Percentiles rank a stretch among this genome's conserved stretches.
These are phyloP conservation scores for Monomorium pharaonis DNA, from an alignment of 1,140 invertebrate species.

Conservation along the genomic window DNA sequence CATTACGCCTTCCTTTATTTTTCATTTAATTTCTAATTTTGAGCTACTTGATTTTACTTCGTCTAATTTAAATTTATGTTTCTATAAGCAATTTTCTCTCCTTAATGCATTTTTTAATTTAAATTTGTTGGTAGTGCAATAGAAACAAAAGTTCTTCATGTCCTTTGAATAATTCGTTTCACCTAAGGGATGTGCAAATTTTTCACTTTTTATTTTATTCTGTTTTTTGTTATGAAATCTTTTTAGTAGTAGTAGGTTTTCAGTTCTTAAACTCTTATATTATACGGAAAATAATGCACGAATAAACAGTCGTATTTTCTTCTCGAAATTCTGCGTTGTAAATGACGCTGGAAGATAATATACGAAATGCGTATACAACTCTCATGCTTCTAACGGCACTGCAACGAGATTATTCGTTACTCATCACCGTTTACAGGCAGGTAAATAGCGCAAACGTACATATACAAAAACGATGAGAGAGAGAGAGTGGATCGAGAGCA, in stretches of 20 bases:
- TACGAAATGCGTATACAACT: background rate
- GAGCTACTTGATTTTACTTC: background rate
- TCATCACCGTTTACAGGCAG: background rate
- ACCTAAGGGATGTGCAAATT: background rate
- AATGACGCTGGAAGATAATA: background rate
- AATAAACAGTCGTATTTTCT: background rate
- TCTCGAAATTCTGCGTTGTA: background rate
- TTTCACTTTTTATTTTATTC: background rate
- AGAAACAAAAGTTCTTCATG: background rate
- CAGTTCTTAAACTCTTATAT: background rate
- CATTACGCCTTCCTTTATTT: background rate
- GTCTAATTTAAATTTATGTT: background rate
- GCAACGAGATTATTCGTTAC: conserved; percentile 23
- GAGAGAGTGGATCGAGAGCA: conserved; percentile 11
- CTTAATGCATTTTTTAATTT: background rate
- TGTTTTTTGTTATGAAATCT: background rate
- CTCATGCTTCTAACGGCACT: conserved; percentile 32
- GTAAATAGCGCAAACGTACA: conserved; percentile 33
- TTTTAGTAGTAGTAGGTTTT: background rate
- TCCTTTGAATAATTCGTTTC: background rate
- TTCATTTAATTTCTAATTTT: background rate
- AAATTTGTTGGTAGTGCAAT: background rate
- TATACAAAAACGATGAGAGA: conserved; percentile 24
- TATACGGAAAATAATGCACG: background rate
- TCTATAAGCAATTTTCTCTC: background rate